These are phyloP conservation scores for Spisula solida DNA, from an alignment of 2,888 invertebrate species.

Conservation along the genomic window DNA sequence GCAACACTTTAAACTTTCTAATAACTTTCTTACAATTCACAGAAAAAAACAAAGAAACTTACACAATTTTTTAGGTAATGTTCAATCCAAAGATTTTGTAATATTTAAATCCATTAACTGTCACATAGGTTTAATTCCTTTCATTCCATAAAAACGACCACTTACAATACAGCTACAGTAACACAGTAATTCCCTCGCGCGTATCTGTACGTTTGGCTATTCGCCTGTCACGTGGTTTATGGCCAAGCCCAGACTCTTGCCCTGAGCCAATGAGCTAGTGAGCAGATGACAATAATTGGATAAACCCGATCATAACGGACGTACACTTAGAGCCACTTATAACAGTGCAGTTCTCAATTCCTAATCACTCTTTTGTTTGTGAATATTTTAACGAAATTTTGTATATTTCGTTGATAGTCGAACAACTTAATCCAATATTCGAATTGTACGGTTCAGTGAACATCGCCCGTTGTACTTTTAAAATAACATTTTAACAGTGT, in stretches of 20 bases:
- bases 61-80: neutral
- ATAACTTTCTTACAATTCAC: neutral
- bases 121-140: constrained; percentile 28
- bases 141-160: constrained; percentile 33
- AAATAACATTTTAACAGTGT: too few species aligned
- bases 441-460: too few species aligned
- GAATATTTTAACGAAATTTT: too few species aligned
- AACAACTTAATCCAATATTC: too few species aligned
- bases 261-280: constrained; percentile 12
- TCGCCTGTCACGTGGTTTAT: constrained; percentile 30
- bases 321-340: too few species aligned
- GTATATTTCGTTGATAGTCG: too few species aligned
- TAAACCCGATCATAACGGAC: too few species aligned
- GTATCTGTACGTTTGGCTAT: constrained; percentile 36
- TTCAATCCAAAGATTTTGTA: constrained; percentile 12
- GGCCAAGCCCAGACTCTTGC: constrained; percentile 41
- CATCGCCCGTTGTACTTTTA: too few species aligned
- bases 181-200: constrained; percentile 17
- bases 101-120: constrained; percentile 33
- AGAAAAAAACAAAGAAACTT: constrained; percentile 15
- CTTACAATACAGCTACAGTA: neutral
- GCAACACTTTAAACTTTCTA: neutral
- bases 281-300: neutral
- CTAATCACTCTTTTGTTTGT: too few species aligned
- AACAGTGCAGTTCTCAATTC: too few species aligned